phyloP scores from a whole-genome alignment of 2,113 vertebrate genomes.

The Peromyscus californicus region DNA sequence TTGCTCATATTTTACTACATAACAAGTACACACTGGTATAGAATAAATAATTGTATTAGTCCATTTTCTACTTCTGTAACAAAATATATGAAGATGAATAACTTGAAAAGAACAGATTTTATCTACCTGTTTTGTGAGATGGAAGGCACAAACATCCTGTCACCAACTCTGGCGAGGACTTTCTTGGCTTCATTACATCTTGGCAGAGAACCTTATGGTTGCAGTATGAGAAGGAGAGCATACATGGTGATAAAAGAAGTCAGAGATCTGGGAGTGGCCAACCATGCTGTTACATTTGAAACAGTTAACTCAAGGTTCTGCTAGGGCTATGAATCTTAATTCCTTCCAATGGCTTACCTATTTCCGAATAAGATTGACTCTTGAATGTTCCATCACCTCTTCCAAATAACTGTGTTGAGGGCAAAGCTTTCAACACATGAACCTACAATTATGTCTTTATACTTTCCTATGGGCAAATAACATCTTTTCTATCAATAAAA shows the following conservation, averaged over 20 bases:
- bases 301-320: not conserved
- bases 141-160: not conserved
- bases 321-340: not conserved
- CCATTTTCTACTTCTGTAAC: not conserved
- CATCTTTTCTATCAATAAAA: conserved; percentile 14
- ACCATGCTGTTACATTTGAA: not conserved
- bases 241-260: not conserved
- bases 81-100: not conserved
- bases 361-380: not conserved
- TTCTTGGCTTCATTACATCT: not conserved
- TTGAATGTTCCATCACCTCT: not conserved
- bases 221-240: not conserved
- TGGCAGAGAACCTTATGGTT: not conserved
- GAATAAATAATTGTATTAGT: conserved; percentile 64
- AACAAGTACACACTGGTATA: conserved; percentile 82
- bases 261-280: not conserved
- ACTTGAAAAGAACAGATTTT: not conserved
- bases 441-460: not conserved
- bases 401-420: not conserved
- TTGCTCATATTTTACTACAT: conserved; percentile 79
- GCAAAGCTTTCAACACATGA: not conserved
- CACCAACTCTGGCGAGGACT: not conserved
- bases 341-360: not conserved
- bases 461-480: not conserved
- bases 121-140: not conserved